Base-by-base conservation (phyloP, 1,140 invertebrate genomes). In the Leptinotarsa defecta region DNA sequence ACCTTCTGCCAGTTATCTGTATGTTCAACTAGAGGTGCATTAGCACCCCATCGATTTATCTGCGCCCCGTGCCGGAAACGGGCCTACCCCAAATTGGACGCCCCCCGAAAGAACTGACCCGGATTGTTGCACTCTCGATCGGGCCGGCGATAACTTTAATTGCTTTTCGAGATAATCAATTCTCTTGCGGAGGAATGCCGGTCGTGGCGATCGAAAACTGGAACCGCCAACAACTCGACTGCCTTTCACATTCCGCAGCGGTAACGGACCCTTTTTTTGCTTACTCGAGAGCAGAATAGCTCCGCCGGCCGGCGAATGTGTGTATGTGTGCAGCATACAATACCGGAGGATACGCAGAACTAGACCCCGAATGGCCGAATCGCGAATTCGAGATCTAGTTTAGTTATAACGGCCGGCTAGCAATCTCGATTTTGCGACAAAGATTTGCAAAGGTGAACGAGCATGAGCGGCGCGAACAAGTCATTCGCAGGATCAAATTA, bases 221-320 rank as follows among this genome's bases (percentile, higher is more conserved):
- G 67, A 68, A 68, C 67, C 67, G 67, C 67, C 67, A 68, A 68
- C 67, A 67, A 67, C 64, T 57, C 52, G 52, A 57, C 52, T 57
- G 52, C 67, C 67, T 68, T 68, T 68, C 67, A 68, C 67, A 68
- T 68, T 68, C 67, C 67, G 43, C 43, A 27, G 67, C 43, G 67
- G 67, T 68, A 68, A 68, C 67, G 67, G 67, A 68, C 67, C 43
- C 43, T n/a, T 27, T 68, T 68, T 68, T 68, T 43, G 27, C 67
- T 68, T 48, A 17, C 43, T 68, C 34, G 34, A 43, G 34, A 43
- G 34, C 8, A 43, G 34, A 43, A 43, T 11, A 43, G 34, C 52
- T 15, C 17, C 52, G 52, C n/a, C 52, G 52, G 52, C n/a, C n/a
- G 52, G 52, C 52, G n/a, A 57, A 57, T 57, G 52, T 57, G 52